Evolutionary conservation across 2,888 invertebrate species (phyloP).

Genomic region (Aphodius granarius): DNA sequence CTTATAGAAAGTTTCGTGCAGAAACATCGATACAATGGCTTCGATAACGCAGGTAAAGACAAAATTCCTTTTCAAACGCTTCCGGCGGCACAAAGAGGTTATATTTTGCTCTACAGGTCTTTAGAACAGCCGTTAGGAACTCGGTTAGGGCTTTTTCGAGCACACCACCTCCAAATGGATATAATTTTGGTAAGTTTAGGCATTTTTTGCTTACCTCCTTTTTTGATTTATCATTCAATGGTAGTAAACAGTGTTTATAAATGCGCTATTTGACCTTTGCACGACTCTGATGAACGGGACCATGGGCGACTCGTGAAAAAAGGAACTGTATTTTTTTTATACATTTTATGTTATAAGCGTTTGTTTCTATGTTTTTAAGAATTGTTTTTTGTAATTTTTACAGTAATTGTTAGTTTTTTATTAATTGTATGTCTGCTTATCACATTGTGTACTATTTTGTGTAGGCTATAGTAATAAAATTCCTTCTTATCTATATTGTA

Average conservation of each 20-base stretch:
- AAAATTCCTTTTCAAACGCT: not conserved
- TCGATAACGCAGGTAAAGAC: not conserved
- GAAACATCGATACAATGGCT: not conserved
- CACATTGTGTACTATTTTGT: not conserved
- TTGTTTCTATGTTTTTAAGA: too few species aligned
- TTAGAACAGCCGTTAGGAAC: not conserved
- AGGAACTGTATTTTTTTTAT: too few species aligned
- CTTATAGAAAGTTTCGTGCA: not conserved
- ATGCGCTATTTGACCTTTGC: not conserved
- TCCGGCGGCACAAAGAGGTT: not conserved
- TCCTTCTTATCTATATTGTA: not conserved
- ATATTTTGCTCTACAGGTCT: not conserved
- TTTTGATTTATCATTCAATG: not conserved
- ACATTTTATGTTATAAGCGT: too few species aligned
- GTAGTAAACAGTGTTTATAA: not conserved
- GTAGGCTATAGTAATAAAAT: not conserved
- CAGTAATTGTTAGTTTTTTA: not conserved
- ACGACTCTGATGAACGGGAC: not conserved
- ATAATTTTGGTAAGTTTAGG: not conserved
- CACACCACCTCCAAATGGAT: not conserved
- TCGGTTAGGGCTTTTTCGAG: not conserved
- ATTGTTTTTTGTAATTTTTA: too few species aligned
- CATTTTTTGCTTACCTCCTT: slow-evolving; percentile 2
- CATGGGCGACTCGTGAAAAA: too few species aligned
- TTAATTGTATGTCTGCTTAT: not conserved